A percentile compares a stretch with the other conserved stretches of the same genome.
Conservation (phyloP, 2,113 vertebrate species). For the Neoarius graeffei region DNA sequence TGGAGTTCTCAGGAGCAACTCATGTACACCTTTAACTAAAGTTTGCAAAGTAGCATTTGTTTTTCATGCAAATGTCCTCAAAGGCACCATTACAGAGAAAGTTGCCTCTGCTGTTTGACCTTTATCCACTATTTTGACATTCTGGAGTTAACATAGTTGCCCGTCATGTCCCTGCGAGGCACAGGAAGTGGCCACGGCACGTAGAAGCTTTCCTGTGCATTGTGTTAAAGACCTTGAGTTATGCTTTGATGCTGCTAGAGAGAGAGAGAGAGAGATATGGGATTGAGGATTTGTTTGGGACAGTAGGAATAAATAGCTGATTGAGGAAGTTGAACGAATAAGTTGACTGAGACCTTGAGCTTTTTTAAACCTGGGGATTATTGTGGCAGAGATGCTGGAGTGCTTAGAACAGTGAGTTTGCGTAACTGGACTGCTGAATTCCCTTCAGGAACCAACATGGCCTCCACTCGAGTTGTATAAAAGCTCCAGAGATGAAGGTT, state of each 20-base stretch:
- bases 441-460: background rate
- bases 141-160: background rate
- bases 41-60: background rate
- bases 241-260: slow-evolving; percentile 44
- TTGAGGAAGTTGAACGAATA: slow-evolving; percentile 5
- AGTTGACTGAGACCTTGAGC: slow-evolving; percentile 20
- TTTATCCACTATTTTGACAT: slow-evolving; percentile 20
- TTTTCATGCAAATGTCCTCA: background rate
- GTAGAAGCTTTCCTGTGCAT: slow-evolving; percentile 59
- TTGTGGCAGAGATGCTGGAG: background rate
- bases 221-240: slow-evolving; percentile 59
- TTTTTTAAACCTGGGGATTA: slow-evolving; percentile 15
- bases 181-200: slow-evolving; percentile 51
- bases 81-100: background rate
- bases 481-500: background rate
- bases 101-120: background rate
- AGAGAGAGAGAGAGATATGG: background rate
- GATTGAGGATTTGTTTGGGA: background rate
- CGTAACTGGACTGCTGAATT: background rate
- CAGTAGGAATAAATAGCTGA: slow-evolving; percentile 37
- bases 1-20: background rate
- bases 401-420: slow-evolving; percentile 15
- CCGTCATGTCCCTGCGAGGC: slow-evolving; percentile 38
- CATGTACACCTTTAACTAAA: background rate
- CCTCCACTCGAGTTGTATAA: background rate